Evolutionary conservation across 1,140 invertebrate genomes (phyloP).

Genomic region (Elymnias hypermnestra): DNA sequence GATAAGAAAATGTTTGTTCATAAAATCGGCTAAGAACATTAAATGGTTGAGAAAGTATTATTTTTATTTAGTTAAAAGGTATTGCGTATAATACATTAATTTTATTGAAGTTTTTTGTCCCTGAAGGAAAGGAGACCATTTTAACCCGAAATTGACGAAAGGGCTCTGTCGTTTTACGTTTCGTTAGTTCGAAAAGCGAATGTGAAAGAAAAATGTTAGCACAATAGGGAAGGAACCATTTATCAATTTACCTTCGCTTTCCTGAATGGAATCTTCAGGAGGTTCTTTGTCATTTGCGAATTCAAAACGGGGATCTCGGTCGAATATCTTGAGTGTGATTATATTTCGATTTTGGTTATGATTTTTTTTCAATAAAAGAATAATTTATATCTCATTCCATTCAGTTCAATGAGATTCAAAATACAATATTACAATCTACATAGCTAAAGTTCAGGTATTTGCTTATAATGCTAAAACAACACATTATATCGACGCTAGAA

Average conservation of each 20-base stretch:
- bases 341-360: not conserved
- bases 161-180: conserved; percentile 10
- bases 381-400: not conserved
- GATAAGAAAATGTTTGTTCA: too few relatives aligned
- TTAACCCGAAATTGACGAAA: conserved; percentile 7
- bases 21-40: too few relatives aligned
- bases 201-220: conserved; percentile 15
- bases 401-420: too few relatives aligned
- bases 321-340: not conserved
- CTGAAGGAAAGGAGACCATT: not conserved
- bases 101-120: conserved; percentile 1
- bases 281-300: conserved; percentile 9
- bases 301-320: conserved; percentile 1
- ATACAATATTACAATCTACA: too few relatives aligned
- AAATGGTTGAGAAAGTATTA: too few relatives aligned
- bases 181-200: conserved; percentile 6
- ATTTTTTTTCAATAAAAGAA: not conserved
- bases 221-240: conserved; percentile 12
- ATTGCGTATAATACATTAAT: not conserved
- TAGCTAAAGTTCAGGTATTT: too few relatives aligned
- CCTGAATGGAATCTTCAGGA: conserved; percentile 6
- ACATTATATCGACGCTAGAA: too few relatives aligned
- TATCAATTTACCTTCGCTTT: conserved; percentile 14
- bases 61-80: too few relatives aligned
- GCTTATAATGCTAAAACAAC: too few relatives aligned